Evolutionary conservation across 2,113 vertebrate genomes (phyloP), one percentile per base, ranked within the genome.

Genomic region (Raja brachyura): DNA sequence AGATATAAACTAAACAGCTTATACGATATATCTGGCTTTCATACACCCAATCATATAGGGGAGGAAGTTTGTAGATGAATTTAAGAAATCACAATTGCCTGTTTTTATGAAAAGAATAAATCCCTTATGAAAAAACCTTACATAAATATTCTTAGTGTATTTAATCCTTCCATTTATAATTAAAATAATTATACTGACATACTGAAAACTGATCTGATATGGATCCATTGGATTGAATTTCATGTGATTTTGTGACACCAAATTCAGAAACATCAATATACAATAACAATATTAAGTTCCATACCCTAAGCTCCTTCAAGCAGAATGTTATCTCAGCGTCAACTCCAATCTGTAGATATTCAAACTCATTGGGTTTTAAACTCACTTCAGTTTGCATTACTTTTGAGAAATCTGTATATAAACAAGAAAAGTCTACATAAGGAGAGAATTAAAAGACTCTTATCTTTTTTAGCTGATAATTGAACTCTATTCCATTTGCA

Each of bases 271-370:
- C 48, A 56, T 83, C 9, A 83, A 83, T 59, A 11, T 14, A 33
- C 61, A 18, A 68, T 14, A 68, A 63, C 33, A 33, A 75, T 76
- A 95, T 93, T 94, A 94, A 94, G 94, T 75, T 76, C 0, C 94
- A 97, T 97, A 99, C 98, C 97, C 97, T 97, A 93, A 99, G 0
- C 96, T 99, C 98, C 95, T 98, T 99, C 93, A 98, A 96, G 95
- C 97, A 99, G 96, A 99, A 99, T 0, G 98, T 99, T 95, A 99
- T 95, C 94, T 98, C 97, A 18, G 97, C 97, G 94, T 98, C 95
- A 56, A 97, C 94, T 94, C 97, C 97, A 10, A 97, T 95, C 95
- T 99, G 97, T 95, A 98, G 98, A 95, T 96, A 96, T 94, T 98
- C 97, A 96, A 99, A 99, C 95, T 99, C 98, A 7, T 97, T 96